These are phyloP conservation scores for Epirrhoe alternata DNA, from an alignment of 2,888 invertebrate species.

Conservation along the genomic window DNA sequence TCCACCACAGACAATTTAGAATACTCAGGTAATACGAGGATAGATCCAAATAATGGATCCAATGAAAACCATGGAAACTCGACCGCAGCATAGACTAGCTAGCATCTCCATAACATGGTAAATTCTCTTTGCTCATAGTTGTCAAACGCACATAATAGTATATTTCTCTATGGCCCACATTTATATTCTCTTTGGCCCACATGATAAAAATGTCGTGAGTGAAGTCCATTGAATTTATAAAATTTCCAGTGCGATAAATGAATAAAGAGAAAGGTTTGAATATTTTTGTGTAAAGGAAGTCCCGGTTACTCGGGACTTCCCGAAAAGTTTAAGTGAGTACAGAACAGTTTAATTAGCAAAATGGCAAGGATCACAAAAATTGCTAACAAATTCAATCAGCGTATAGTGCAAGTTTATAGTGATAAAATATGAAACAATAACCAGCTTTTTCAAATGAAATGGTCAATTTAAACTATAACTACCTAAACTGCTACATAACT, in stretches of 20 bases:
- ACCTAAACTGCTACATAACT: no score
- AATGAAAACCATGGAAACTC: not conserved
- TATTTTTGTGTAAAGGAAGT: conserved; percentile 40
- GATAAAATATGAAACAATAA: no score
- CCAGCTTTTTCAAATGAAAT: no score
- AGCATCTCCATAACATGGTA: no score
- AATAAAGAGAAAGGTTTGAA: conserved; percentile 9
- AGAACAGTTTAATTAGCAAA: not conserved
- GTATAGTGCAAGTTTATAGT: not conserved
- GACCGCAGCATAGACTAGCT: conserved; percentile 2
- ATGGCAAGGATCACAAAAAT: not conserved
- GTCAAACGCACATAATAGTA: not conserved
- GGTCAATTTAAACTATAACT: no score
- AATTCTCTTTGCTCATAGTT: no score
- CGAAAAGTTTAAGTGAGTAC: conserved; percentile 31
- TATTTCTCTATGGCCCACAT: not conserved
- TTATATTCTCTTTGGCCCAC: no score
- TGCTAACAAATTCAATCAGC: not conserved
- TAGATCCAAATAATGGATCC: not conserved
- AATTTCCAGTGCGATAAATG: conserved; percentile 26
- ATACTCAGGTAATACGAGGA: no score
- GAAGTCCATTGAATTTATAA: conserved; percentile 11
- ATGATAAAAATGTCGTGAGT: conserved; percentile 8
- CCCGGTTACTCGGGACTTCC: conserved; percentile 50
- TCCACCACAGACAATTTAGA: no score